A percentile compares a stretch with the other conserved stretches of the same genome.
phyloP scores from a whole-genome alignment of 2,888 invertebrate genomes.

The Caenorhabditis sulstoni region DNA sequence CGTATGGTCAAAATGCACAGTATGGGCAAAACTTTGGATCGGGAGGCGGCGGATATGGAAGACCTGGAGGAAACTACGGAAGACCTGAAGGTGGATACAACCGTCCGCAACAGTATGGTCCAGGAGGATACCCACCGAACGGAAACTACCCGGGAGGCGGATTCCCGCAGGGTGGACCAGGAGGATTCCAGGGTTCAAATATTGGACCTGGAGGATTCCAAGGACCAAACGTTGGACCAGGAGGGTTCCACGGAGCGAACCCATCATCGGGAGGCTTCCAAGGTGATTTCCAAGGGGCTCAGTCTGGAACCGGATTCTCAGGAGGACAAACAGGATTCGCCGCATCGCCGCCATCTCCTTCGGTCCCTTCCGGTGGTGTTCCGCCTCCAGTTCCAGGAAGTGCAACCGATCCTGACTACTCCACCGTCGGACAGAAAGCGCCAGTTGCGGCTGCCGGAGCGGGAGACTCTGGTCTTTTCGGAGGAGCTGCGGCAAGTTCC shows the following conservation, averaged over 20 bases:
- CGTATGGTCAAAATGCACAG: constrained; percentile 31
- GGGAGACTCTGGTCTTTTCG: constrained; percentile 24
- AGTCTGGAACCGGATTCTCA: constrained; percentile 1
- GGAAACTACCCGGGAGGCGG: constrained; percentile 24
- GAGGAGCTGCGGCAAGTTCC: constrained; percentile 28
- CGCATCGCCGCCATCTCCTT: constrained; percentile 31
- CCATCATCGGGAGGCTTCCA: constrained; percentile 20
- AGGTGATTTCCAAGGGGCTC: constrained; percentile 23
- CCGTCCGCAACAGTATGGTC: constrained; percentile 32
- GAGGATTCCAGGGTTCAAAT: constrained; percentile 27
- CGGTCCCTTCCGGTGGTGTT: constrained; percentile 6
- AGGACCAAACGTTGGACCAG: constrained; percentile 10
- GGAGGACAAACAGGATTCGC: constrained; percentile 13
- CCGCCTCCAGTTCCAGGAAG: background rate
- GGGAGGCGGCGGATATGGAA: constrained; percentile 45
- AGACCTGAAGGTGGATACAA: constrained; percentile 33
- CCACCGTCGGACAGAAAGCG: constrained; percentile 50
- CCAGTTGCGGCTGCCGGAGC: constrained; percentile 52
- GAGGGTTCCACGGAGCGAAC: constrained; percentile 41
- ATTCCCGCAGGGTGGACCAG: constrained; percentile 13
- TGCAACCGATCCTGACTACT: constrained; percentile 35
- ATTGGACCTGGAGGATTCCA: constrained; percentile 2
- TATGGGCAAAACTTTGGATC: constrained; percentile 6
- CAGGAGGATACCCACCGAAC: constrained; percentile 42
- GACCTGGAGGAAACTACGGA: constrained; percentile 48